Base-by-base conservation (phyloP, 2,113 vertebrate genomes). In the Entomyzon cyanotis region DNA sequence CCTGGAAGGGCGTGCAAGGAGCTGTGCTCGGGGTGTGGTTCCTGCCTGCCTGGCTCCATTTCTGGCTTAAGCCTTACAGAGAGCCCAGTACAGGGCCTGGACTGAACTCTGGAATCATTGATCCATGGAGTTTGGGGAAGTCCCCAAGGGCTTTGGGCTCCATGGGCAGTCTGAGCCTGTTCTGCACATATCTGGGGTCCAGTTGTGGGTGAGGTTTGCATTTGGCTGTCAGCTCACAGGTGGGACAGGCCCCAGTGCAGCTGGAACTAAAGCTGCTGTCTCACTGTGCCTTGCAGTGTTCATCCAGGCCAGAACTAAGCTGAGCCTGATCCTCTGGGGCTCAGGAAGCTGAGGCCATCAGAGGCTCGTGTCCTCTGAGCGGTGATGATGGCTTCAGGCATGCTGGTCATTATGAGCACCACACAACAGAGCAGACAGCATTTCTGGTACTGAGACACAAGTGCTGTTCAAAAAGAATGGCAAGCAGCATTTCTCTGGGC, bases 111-210 rank as follows among this genome's bases (percentile, higher is more conserved):
- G 37, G 31, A 24, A 28, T 21, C 21, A 3, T 15, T 5, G 4
- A 10, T 63, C 31, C 16, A 2, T 0, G 0, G 31, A 35, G 39
- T 63, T 20, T 11, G 5, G 39, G 65, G 64, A 62, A 33, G 35
- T 56, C 41, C 15, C 7, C 21, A 15, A 50, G 27, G 41, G 7
- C 84, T 67, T 63, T 77, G 53, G 30, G 25, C 17, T 53, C 49
- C 35, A 1, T 1, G 2, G 14, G 10, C n/a, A 46, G 9, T 56
- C 47, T 67, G 64, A 6, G 47, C 52, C 11, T 42, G n/a, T 16
- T 10, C 10, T 65, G 67, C 50, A 12, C 30, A 41, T 10, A 15
- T 63, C 37, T 53, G 2, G 1, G 15, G 17, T 19, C 16, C 55
- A 2, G 0, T 11, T 64, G 35, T 30, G 10, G 28, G 9, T 42